Base-by-base conservation (phyloP, 2,113 vertebrate species). In the Campylomormyrus tamandua region DNA sequence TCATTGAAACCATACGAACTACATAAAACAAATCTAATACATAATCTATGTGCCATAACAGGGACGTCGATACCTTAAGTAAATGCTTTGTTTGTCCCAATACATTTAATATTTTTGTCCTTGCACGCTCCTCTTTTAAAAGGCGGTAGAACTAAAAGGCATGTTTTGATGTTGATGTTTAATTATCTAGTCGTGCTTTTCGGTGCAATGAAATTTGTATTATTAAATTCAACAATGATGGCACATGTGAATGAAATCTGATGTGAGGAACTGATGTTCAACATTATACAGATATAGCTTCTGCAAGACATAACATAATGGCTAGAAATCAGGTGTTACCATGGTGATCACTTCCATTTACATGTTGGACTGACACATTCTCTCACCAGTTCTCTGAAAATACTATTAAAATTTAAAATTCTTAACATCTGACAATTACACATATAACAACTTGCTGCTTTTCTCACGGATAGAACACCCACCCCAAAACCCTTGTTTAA, bases 331-430 rank as follows among this genome's bases (percentile, higher is more conserved):
- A 56, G 21, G 35, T 83, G 88, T 89, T 89, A 89, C 88, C 74
- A 89, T 89, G 88, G 88, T 45, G 74, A 89, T 89, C 49, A 35
- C 86, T 42, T 87, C 24, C 49, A 89, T 83, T 89, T 53, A 56
- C 70, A 89, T 83, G 77, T 35, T 5, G 13, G 35, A 80, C 70
- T 56, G 49, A 50, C 39, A 56, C 24, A 45, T 49, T 39, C 50
- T 42, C 11, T 70, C 35, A 19, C 46, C 88, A 83, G 27, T 77
- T 52, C 46, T 89, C 70, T 17, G 27, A 80, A 53, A 21, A 49
- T 19, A 70, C 10, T 53, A 35, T 56, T 53, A 53, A 4, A 83
- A 89, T 53, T 10, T 42, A 11, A 19, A 24, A 42, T 31, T 53
- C 7, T 7, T 39, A 17, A 77, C 27, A 80, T 50, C 49, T 83